phyloP scores from a whole-genome alignment of 2,797 vertebrate genomes.

The Cossypha dichroa region DNA sequence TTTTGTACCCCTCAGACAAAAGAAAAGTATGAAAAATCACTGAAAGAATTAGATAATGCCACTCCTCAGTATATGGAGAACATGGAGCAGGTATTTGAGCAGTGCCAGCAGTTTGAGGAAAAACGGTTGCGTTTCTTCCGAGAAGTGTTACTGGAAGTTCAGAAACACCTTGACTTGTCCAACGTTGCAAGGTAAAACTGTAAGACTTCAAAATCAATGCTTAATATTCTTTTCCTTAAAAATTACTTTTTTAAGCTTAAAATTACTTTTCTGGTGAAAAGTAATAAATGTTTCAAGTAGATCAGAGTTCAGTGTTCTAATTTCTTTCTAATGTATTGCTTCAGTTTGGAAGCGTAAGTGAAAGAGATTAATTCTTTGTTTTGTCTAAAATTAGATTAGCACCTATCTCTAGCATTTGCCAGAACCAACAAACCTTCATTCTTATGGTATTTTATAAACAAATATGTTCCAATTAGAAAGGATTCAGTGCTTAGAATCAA shows the following conservation, averaged over 20 bases:
- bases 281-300: not conserved
- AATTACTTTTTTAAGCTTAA: too few relatives aligned
- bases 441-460: not conserved
- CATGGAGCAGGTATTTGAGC: slow-evolving; percentile 98
- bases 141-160: slow-evolving; percentile 89
- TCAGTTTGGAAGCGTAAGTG: not conserved
- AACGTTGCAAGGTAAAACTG: slow-evolving; percentile 84
- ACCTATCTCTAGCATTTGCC: not conserved
- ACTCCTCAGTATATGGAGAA: slow-evolving; percentile 99
- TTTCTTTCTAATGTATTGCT: not conserved
- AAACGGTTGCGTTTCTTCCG: slow-evolving; percentile 90
- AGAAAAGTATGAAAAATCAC: slow-evolving; percentile 92
- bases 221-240: not conserved
- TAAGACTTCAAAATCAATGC: not conserved
- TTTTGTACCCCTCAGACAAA: slow-evolving; percentile 79
- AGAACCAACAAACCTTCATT: not conserved
- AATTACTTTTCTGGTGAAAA: not conserved
- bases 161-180: slow-evolving; percentile 95
- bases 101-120: slow-evolving; percentile 97
- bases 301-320: not conserved
- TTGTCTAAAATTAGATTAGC: not conserved
- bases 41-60: slow-evolving; percentile 89
- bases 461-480: not conserved
- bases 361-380: not conserved
- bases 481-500: not conserved